Evolutionary conservation across 1,140 invertebrate genomes (phyloP).

Genomic region (Aphelenchoides avenae): DNA sequence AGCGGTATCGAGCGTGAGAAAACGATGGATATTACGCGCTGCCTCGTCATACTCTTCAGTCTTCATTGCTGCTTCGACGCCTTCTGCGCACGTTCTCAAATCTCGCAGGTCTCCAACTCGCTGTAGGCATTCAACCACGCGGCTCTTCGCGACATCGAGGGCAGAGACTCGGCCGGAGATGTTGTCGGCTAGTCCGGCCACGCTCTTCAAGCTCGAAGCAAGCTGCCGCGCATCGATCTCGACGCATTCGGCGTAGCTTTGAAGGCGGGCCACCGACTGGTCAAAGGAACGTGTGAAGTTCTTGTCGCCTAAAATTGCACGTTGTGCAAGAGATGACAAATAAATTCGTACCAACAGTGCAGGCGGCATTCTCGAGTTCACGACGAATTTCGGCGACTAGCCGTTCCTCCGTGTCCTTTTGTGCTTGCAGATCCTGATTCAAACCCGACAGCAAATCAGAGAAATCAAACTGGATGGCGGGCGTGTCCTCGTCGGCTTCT

Average conservation of each 20-base stretch:
- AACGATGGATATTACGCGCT: slow-evolving; percentile 87
- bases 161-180: slow-evolving; percentile 67
- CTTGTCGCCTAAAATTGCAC: slow-evolving; percentile 26
- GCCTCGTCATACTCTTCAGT: slow-evolving; percentile 78
- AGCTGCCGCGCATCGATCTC: slow-evolving; percentile 42
- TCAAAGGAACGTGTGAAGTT: slow-evolving; percentile 44
- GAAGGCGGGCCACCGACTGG: slow-evolving; percentile 46
- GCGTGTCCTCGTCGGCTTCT: background rate
- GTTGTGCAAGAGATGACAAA: slow-evolving; percentile 2
- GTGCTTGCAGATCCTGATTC: slow-evolving; percentile 17
- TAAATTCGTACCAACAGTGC: slow-evolving; percentile 13
- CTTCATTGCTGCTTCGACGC: slow-evolving; percentile 82
- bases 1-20: slow-evolving; percentile 86
- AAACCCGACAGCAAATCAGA: slow-evolving; percentile 10
- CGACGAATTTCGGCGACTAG: slow-evolving; percentile 32
- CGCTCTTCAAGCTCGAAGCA: slow-evolving; percentile 37
- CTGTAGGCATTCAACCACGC: slow-evolving; percentile 87
- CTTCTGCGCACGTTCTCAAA: slow-evolving; percentile 87
- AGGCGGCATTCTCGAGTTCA: slow-evolving; percentile 27
- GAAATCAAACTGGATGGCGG: slow-evolving; percentile 14
- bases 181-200: slow-evolving; percentile 52
- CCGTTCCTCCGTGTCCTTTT: slow-evolving; percentile 31
- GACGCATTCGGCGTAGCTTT: slow-evolving; percentile 40
- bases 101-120: slow-evolving; percentile 92
- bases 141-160: slow-evolving; percentile 84